These are phyloP conservation scores for Rhinichthys osculus DNA, from an alignment of 2,797 vertebrate genomes.

Conservation along the genomic window DNA sequence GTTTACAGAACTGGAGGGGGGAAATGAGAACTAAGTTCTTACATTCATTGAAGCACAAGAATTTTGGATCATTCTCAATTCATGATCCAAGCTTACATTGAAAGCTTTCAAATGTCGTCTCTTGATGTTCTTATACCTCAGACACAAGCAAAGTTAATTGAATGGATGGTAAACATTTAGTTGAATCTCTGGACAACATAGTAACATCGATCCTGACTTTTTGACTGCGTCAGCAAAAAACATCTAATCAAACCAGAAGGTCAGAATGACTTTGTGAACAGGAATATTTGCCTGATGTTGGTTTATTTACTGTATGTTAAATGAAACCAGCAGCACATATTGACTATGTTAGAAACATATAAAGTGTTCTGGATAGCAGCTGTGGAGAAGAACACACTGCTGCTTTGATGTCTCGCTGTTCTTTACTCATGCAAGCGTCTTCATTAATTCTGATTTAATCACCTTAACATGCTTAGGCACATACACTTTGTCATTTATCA, in stretches of 20 bases:
- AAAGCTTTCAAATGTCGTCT: background rate
- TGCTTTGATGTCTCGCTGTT: slow-evolving; percentile 18
- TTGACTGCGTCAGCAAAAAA: slow-evolving; percentile 14
- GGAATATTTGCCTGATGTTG: slow-evolving; percentile 24
- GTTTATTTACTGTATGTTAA: slow-evolving; percentile 46
- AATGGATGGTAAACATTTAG: slow-evolving; percentile 36
- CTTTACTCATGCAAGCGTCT: background rate
- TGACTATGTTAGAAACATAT: slow-evolving; percentile 40
- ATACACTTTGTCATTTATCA: background rate
- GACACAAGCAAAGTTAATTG: slow-evolving; percentile 2
- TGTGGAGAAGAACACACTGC: slow-evolving; percentile 20
- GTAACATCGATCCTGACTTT: slow-evolving; percentile 15
- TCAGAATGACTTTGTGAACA: slow-evolving; percentile 5
- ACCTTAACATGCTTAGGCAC: background rate
- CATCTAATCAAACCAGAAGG: slow-evolving; percentile 24
- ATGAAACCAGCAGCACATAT: slow-evolving; percentile 34
- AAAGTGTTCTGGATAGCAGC: slow-evolving; percentile 34
- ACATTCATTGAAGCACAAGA: background rate
- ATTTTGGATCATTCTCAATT: background rate
- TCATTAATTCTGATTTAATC: slow-evolving; percentile 25
- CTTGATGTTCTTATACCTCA: slow-evolving; percentile 18
- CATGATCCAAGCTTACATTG: background rate
- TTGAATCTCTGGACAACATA: slow-evolving; percentile 18
- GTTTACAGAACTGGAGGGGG: background rate
- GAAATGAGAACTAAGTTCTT: background rate